Evolutionary conservation across 2,888 invertebrate genomes (phyloP).

Genomic region (Mythimna pallens): DNA sequence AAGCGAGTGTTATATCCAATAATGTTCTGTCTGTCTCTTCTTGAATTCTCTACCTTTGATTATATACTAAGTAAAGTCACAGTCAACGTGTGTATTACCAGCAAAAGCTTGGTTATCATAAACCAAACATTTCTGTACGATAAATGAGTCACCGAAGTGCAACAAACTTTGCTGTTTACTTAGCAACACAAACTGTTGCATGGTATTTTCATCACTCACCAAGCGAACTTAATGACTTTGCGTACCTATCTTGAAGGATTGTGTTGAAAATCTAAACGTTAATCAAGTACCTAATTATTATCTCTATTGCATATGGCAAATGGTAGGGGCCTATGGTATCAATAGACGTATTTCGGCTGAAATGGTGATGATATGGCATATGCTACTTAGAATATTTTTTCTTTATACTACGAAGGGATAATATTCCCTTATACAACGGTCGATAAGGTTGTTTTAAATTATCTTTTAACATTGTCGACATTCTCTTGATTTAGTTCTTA

Average conservation of each 20-base stretch:
- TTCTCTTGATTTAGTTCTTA: too few species aligned
- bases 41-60: constrained; percentile 16
- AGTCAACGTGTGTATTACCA: constrained; percentile 15
- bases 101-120: constrained; percentile 54
- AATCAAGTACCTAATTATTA: constrained; percentile 5
- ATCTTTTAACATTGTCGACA: too few species aligned
- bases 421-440: constrained; percentile 1
- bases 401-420: too few species aligned
- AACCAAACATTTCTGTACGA: constrained; percentile 61
- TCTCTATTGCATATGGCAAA: too few species aligned
- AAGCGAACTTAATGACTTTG: constrained; percentile 13
- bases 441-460: too few species aligned
- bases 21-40: background rate
- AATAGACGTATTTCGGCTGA: too few species aligned
- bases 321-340: too few species aligned
- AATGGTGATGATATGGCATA: too few species aligned
- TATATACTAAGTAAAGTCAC: background rate
- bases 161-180: constrained; percentile 60
- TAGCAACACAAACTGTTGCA: constrained; percentile 18
- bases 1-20: background rate
- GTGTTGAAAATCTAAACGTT: constrained; percentile 5
- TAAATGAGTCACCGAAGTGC: constrained; percentile 62
- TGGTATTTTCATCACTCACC: constrained; percentile 31
- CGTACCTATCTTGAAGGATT: constrained; percentile 5
- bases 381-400: too few species aligned